Percentiles rank a stretch among this genome's conserved stretches.
phyloP scores from a whole-genome alignment of 1,140 invertebrate genomes.

The Lanistes nyassanus region DNA sequence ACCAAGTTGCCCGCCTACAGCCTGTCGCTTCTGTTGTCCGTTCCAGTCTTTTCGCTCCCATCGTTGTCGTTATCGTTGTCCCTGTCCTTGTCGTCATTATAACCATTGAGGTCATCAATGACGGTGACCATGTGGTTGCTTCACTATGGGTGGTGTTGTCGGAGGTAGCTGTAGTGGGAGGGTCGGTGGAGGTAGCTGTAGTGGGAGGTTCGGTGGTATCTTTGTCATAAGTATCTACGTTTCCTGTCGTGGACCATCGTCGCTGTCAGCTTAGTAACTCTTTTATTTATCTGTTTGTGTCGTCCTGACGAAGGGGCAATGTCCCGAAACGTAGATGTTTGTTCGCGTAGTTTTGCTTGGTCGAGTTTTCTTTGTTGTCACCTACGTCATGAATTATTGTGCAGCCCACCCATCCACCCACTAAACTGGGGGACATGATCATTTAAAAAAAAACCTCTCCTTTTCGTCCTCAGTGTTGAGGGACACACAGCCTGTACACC shows the following conservation, averaged over 20 bases:
- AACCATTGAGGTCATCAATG: conserved; percentile 8
- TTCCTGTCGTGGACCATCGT: neutral
- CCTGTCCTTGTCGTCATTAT: conserved; percentile 2
- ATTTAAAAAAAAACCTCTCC: too few relatives aligned
- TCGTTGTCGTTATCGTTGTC: conserved; percentile 4
- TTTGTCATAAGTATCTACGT: neutral
- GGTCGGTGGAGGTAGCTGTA: neutral
- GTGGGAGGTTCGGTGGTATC: neutral
- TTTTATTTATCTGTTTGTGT: too few relatives aligned
- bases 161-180: conserved; percentile 6
- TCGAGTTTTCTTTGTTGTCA: too few relatives aligned
- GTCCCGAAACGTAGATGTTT: too few relatives aligned
- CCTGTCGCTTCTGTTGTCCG: neutral
- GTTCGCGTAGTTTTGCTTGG: too few relatives aligned
- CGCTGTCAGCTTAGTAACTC: neutral
- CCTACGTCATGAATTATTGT: neutral
- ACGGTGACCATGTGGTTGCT: conserved; percentile 9
- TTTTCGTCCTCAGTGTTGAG: too few relatives aligned
- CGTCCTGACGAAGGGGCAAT: too few relatives aligned
- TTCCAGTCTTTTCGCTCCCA: neutral
- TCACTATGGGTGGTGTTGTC: neutral
- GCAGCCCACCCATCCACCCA: neutral
- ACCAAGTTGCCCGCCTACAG: neutral
- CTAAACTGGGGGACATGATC: too few relatives aligned
- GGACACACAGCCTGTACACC: too few relatives aligned